phyloP scores from a whole-genome alignment of 2,113 vertebrate genomes.

The Muntiacus muntjak region DNA sequence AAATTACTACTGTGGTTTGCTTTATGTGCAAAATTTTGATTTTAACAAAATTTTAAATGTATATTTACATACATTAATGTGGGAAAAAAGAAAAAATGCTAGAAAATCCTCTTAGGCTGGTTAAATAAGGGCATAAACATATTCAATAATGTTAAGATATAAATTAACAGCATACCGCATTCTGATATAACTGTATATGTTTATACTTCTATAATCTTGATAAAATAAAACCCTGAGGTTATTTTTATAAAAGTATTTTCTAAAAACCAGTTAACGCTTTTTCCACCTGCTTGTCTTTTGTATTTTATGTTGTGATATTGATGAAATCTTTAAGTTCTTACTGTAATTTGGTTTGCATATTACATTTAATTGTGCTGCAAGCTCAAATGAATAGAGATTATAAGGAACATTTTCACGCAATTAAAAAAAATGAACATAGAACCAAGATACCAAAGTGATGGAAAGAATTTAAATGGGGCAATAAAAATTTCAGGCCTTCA shows the following conservation, averaged over 20 bases:
- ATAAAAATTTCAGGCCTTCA: background rate
- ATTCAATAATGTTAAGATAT: slow-evolving; percentile 26
- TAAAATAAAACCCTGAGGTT: slow-evolving; percentile 45
- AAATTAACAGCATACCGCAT: slow-evolving; percentile 41
- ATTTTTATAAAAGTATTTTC: slow-evolving; percentile 44
- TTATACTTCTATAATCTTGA: slow-evolving; percentile 38
- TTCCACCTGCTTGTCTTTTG: slow-evolving; percentile 40
- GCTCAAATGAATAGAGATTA: background rate
- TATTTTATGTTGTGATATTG: slow-evolving; percentile 44
- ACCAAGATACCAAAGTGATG: background rate
- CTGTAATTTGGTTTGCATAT: slow-evolving; percentile 48
- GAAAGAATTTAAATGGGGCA: background rate
- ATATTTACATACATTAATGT: slow-evolving; percentile 5
- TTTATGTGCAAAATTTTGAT: background rate
- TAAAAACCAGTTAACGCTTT: slow-evolving; percentile 48
- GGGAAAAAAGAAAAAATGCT: background rate
- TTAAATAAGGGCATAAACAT: background rate
- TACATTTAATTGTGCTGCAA: slow-evolving; percentile 45
- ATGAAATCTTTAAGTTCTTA: slow-evolving; percentile 26
- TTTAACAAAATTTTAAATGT: slow-evolving; percentile 17
- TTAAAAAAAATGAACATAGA: slow-evolving; percentile 36
- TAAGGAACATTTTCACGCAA: slow-evolving; percentile 9
- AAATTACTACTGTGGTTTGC: background rate
- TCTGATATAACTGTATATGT: slow-evolving; percentile 34
- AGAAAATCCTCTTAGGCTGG: slow-evolving; percentile 23